Evolutionary conservation across 2,113 vertebrate genomes (phyloP), one percentile per base, ranked within the genome.

Genomic region (Caretta caretta): DNA sequence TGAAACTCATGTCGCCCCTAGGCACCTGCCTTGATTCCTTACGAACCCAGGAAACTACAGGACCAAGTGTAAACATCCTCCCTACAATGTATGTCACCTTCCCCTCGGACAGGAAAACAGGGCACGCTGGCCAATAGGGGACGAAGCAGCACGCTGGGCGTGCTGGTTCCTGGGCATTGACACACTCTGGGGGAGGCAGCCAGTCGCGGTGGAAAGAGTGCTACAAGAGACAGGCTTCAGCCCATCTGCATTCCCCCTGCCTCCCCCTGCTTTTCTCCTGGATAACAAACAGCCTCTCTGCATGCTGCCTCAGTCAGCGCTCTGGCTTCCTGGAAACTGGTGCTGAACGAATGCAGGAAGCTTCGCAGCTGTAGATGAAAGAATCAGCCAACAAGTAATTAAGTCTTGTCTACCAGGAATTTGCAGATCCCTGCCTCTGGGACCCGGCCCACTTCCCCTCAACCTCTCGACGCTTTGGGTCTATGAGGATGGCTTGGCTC

Each of bases 311-410:
- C 79, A 80, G 83, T n/a, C 16, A 35, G 46, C 56, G 16, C 72
- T 91, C 24, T 49, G 53, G 62, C 56, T 56, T 91, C 48, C 59
- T 92, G 78, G n/a, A 22, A 93, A 65, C 42, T 27, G 24, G 12
- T 4, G 75, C 75, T 92, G 16, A 5, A 56, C 85, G 94, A 59
- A 57, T 0, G 0, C 27, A 54, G 91, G 81, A 51, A 79, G 94
- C 83, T 59, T 91, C 69, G 81, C 87, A 88, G 12, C 57, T 94
- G 42, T 91, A 82, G 65, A 86, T 59, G 81, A 90, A 87, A 88
- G 42, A 79, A 83, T 81, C 84, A 46, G 57, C 51, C 82, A 38
- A 91, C 19, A n/a, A 87, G 69, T 89, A 93, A 89, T 86, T 48
- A 91, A 53, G 75, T 69, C n/a, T 17, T 17, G 53, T 17, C 53